Evolutionary conservation across 1,140 invertebrate genomes (phyloP), one percentile per base, ranked within the genome.

Genomic region (Octopus sinensis): DNA sequence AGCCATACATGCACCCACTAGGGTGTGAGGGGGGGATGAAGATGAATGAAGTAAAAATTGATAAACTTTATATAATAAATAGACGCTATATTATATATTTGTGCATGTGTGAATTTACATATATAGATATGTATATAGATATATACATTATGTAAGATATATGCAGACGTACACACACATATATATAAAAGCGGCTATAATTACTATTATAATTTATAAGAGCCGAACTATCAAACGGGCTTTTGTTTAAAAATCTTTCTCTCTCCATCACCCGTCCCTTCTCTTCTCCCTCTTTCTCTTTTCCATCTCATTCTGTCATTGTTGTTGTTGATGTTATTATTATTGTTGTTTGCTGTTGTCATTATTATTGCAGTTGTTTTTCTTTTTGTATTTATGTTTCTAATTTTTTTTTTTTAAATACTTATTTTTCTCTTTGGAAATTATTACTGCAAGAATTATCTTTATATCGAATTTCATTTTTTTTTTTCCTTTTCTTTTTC

Each of bases 11-110:
- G 51, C 51, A 17, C 54, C 6, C 52, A 53, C 43, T 81, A 68
- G 78, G 71, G 73, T 53, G 78, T 84, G 53, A 75, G 56, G n/a
- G 68, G 52, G 68, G 76, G 83, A 83, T 76, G 82, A n/a, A 82
- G 86, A 53, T 88, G 91, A 53, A 83, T 87, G 68, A 81, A 81
- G 68, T 88, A 86, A 17, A 88, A 86, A n/a, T 91, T 9, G 53
- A 12, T 56, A 54, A 52, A 68, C 12, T 54, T 10, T 52, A 75
- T 73, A 78, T 83, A 88, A 52, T 85, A 82, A 2, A 43, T 43
- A 43, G 30, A 43, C 30, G 30, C 30, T 43, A 43, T 43, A 43
- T 43, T 43, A 43, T 43, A 43, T 43, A 43, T 43, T 43, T 43
- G 30, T 43, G 30, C 30, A 43, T 43, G 30, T 43, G 30, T 43